Evolutionary conservation across 2,888 invertebrate genomes (phyloP).

Genomic region (Allophyes oxyacanthae): DNA sequence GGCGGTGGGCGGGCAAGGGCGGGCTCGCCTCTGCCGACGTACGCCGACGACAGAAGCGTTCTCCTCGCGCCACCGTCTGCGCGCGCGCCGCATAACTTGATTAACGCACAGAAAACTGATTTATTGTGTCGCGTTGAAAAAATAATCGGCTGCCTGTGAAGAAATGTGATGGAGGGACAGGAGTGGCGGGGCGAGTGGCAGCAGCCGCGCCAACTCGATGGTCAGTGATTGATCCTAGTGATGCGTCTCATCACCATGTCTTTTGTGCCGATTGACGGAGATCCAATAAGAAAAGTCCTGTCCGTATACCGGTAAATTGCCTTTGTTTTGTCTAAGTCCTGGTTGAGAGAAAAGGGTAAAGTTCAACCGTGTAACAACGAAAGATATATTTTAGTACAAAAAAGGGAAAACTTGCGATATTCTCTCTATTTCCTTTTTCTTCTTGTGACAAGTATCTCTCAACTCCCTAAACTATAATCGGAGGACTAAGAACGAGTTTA

Average conservation of each 20-base stretch:
- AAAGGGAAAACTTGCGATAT: neutral
- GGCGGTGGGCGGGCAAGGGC: conserved; percentile 78
- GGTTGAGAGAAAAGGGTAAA: conserved; percentile 25
- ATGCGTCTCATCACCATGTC: conserved; percentile 44
- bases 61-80: conserved; percentile 83
- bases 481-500: neutral
- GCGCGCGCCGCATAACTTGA: conserved; percentile 77
- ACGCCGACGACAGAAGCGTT: conserved; percentile 94
- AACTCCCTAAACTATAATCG: neutral
- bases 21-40: conserved; percentile 80
- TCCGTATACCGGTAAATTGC: conserved; percentile 31
- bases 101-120: conserved; percentile 86
- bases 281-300: conserved; percentile 41
- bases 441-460: neutral
- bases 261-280: conserved; percentile 48
- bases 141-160: conserved; percentile 80
- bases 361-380: conserved; percentile 34
- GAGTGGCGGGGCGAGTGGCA: conserved; percentile 87
- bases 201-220: conserved; percentile 82
- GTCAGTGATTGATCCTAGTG: conserved; percentile 77
- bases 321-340: conserved; percentile 41
- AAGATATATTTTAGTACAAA: conserved; percentile 21
- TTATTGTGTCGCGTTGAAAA: conserved; percentile 88
- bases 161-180: conserved; percentile 87
- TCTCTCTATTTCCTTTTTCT: neutral